These are phyloP conservation scores for Atethmia centrago DNA, from an alignment of 2,888 invertebrate species.

Conservation along the genomic window DNA sequence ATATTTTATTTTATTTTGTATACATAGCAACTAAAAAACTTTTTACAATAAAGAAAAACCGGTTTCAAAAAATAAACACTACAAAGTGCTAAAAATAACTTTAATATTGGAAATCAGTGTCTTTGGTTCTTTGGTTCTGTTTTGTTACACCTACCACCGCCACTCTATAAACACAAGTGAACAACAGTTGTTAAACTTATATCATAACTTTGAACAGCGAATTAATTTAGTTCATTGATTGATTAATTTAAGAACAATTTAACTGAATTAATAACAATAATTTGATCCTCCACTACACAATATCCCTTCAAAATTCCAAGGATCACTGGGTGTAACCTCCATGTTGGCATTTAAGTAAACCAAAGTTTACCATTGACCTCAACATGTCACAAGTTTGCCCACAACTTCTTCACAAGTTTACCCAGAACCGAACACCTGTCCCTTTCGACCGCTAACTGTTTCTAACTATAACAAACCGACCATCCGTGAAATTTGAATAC, in stretches of 20 bases:
- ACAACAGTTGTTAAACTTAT: not conserved
- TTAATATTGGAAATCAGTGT: too few species aligned
- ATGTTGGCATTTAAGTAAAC: constrained; percentile 32
- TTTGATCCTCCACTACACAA: not conserved
- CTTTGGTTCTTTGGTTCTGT: too few species aligned
- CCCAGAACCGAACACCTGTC: constrained; percentile 58
- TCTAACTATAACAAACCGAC: constrained; percentile 48
- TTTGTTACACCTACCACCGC: too few species aligned
- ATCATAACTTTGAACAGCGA: not conserved
- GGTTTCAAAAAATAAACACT: too few species aligned
- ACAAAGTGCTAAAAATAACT: too few species aligned
- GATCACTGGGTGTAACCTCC: not conserved
- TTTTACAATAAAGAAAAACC: too few species aligned
- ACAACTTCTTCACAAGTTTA: constrained; percentile 56
- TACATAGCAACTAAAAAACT: too few species aligned
- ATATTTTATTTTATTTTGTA: too few species aligned
- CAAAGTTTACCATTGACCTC: constrained; percentile 46
- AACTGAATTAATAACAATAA: not conserved
- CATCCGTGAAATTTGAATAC: constrained; percentile 45
- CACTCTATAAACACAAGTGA: not conserved
- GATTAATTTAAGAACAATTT: not conserved
- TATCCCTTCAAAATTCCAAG: not conserved
- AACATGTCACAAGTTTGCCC: constrained; percentile 48
- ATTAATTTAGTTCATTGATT: not conserved
- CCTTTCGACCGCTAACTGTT: constrained; percentile 51